phyloP scores from a whole-genome alignment of 2,888 invertebrate genomes.

The Rhabditoides inermis region DNA sequence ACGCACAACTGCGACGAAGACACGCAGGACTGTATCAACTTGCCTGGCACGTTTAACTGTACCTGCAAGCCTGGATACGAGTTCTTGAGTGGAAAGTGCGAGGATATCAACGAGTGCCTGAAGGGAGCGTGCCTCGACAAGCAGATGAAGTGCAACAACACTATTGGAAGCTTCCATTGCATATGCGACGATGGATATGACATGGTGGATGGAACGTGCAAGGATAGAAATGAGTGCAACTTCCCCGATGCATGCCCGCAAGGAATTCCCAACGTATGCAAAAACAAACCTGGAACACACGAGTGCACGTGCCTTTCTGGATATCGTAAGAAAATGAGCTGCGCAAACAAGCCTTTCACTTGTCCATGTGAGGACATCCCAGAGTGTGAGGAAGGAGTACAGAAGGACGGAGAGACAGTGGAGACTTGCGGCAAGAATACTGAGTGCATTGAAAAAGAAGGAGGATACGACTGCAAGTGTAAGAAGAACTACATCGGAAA shows the following conservation, averaged over 20 bases:
- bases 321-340: neutral
- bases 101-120: conserved; percentile 7
- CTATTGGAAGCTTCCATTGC: conserved; percentile 4
- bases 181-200: conserved; percentile 1
- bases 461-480: neutral
- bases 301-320: neutral
- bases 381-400: conserved; percentile 3
- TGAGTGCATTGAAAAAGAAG: neutral
- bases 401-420: neutral
- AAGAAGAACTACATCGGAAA: conserved; percentile 1
- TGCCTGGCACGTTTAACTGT: conserved; percentile 7
- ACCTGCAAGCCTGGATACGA: conserved; percentile 6
- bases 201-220: conserved; percentile 2
- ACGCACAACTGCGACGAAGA: conserved; percentile 6
- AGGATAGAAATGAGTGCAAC: conserved; percentile 2
- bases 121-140: neutral
- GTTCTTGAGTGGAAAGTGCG: conserved; percentile 1
- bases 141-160: conserved; percentile 1
- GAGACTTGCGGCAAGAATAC: neutral
- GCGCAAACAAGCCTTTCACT: neutral
- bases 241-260: neutral
- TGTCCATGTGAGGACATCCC: conserved; percentile 3
- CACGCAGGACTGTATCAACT: conserved; percentile 6
- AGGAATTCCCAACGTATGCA: conserved; percentile 1
- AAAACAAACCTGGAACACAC: neutral